Evolutionary conservation across 1,140 invertebrate species (phyloP), one percentile per base, ranked within the genome.

Genomic region (Drosophila truncata): DNA sequence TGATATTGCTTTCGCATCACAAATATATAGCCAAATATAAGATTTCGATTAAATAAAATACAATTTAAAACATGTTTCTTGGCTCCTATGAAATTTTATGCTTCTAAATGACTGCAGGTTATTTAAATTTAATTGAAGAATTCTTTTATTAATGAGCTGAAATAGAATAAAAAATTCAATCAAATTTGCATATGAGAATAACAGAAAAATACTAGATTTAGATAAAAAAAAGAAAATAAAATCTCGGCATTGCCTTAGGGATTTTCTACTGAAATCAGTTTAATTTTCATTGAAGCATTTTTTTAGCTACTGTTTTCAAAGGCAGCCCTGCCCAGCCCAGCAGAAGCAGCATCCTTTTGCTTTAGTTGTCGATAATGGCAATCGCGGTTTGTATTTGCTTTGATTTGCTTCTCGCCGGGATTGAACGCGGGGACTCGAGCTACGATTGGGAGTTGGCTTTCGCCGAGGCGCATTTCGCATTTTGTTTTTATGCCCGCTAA

Each of bases 341-440:
- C 13, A 52, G 29, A 18, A 27, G 16, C 10, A 31, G 37, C 25
- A 42, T 57, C 31, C 58, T 42, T 23, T 46, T 70, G 67, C 49
- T 39, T 71, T 70, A 37, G 64, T 58, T 55, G 42, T 83, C 83
- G 83, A 87, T 86, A 86, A 86, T 86, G 70, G 76, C 76, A 86
- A 86, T 87, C 82, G 83, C 82, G 83, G 82, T 63, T 86, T 86
- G 83, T 85, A 88, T 87, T 86, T 82, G 76, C 80, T 80, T 86
- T 86, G 83, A 86, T 86, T 86, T 86, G 83, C 59, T 79, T 72
- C 67, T 71, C 64, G 54, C 39, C 61, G 61, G 58, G 33, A 69
- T 55, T 47, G 49, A 63, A 46, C 55, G 49, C 42, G 31, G 35
- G 47, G 47, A 27, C 25, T 42, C 27, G 59, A 29, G 23, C 42